Evolutionary conservation across 2,113 vertebrate genomes (phyloP), one percentile per base, ranked within the genome.

Genomic region (Pelmatolapia mariae): DNA sequence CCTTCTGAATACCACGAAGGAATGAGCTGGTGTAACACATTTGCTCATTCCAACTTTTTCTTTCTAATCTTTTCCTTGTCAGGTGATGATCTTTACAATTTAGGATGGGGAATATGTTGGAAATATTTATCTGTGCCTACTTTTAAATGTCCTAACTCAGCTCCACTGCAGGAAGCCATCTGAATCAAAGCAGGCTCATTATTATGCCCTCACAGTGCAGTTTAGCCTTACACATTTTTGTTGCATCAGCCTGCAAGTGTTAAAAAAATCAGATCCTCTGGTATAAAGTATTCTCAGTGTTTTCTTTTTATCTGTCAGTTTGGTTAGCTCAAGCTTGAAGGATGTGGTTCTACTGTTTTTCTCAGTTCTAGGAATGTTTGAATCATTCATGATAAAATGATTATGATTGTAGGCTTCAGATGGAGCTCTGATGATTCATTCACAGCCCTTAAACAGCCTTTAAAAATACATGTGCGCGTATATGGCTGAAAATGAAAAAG

Each of bases 401-500:
- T 83, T 24, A 89, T 81, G 87, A 87, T 73, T 76, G 52, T 43
- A 80, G 78, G 38, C 22, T 78, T 40, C 31, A 68, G 26, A 79
- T 16, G 26, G 57, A 56, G 68, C 78, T 53, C 63, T 81, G 78
- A 53, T 82, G 73, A 91, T 66, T 80, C 45, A 56, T 85, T 90
- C 53, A 57, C 83, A 82, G 24, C 9, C 16, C 19, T 91, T 87
- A 85, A 91, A 90, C 86, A 80, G 31, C 52, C 80, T 89, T 91
- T 93, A 90, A 92, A 91, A 85, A 92, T 94, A 33, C 16, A 89
- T 83, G 56, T 80, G 45, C 36, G 84, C 50, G 68, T 89, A 87
- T 83, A 90, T 89, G 50, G 71, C 61, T 76, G 59, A 59, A 91
- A 61, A 81, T 68, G 8, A 18, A 81, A 87, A 82, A 87, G 71